Conservation (phyloP, 2,797 vertebrate genomes). For the Schizopygopsis malacanthus region DNA sequence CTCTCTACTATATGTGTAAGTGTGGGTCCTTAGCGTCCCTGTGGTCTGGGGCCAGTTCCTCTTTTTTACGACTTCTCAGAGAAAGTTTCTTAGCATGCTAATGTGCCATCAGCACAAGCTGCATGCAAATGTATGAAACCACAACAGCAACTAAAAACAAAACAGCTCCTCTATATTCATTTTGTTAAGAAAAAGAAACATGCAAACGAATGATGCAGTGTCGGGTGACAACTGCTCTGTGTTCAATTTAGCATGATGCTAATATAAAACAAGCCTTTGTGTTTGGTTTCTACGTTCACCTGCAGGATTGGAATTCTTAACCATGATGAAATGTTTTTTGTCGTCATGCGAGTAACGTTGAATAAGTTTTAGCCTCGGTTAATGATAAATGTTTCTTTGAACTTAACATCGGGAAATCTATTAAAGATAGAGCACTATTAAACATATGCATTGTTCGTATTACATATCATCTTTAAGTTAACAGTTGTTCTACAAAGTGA, state of each 20-base stretch:
- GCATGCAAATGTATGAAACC: slow-evolving; percentile 58
- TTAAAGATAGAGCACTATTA: slow-evolving; percentile 32
- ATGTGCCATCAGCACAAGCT: slow-evolving; percentile 9
- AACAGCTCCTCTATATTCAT: slow-evolving; percentile 32
- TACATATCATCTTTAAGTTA: slow-evolving; percentile 35
- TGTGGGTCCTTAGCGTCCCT: slow-evolving; percentile 33
- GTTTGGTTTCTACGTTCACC: neutral
- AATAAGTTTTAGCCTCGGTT: slow-evolving; percentile 1
- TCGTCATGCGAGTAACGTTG: neutral
- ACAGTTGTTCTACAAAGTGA: slow-evolving; percentile 52
- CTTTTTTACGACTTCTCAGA: slow-evolving; percentile 39
- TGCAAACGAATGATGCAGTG: neutral
- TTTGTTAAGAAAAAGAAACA: slow-evolving; percentile 20
- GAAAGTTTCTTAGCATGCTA: slow-evolving; percentile 45
- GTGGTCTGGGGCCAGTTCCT: slow-evolving; percentile 54
- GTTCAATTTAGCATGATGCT: neutral
- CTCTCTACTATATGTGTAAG: neutral
- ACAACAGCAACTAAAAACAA: slow-evolving; percentile 45
- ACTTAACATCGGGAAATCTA: slow-evolving; percentile 27
- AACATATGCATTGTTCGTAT: slow-evolving; percentile 40
- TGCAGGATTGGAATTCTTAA: slow-evolving; percentile 10
- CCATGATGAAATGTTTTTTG: slow-evolving; percentile 7
- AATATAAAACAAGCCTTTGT: neutral
- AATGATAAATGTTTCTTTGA: slow-evolving; percentile 42
- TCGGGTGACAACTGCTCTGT: neutral